These are phyloP conservation scores for Esox masquinongy DNA, from an alignment of 2,797 vertebrate species.

Conservation along the genomic window DNA sequence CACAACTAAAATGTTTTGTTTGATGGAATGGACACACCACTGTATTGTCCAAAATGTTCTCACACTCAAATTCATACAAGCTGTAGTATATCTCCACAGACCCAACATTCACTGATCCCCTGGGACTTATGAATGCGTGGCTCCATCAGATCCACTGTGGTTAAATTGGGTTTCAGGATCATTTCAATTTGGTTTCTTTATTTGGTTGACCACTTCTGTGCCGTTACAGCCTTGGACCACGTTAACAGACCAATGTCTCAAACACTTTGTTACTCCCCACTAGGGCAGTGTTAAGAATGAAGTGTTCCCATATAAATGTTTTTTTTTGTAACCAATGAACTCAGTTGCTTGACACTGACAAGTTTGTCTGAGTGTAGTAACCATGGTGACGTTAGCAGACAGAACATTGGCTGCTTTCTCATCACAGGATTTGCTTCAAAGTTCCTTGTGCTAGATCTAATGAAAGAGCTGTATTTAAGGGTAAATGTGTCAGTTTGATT, in stretches of 20 bases:
- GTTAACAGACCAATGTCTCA: conserved; percentile 38
- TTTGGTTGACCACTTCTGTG: background rate
- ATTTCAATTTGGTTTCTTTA: background rate
- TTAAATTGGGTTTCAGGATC: background rate
- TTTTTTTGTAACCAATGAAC: background rate
- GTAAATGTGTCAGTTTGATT: conserved; percentile 22
- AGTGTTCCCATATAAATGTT: background rate
- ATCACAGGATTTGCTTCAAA: conserved; percentile 17
- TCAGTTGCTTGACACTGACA: conserved; percentile 13
- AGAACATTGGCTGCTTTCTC: background rate
- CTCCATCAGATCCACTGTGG: background rate
- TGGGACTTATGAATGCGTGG: conserved; percentile 16
- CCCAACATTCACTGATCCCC: conserved; percentile 50
- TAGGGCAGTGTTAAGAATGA: conserved; percentile 13
- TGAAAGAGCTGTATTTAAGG: conserved; percentile 17
- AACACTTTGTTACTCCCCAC: conserved; percentile 28
- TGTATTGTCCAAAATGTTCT: conserved; percentile 56
- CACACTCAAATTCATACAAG: conserved; percentile 69
- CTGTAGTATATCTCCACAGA: conserved; percentile 52
- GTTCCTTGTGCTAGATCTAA: conserved; percentile 20
- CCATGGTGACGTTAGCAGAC: conserved; percentile 32
- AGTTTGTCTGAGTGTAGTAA: conserved; percentile 14
- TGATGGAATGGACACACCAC: conserved; percentile 9
- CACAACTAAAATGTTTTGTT: too few species aligned
- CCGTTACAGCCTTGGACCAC: conserved; percentile 29